Conservation (phyloP, 2,888 invertebrate species). For the Litoditis marina region DNA sequence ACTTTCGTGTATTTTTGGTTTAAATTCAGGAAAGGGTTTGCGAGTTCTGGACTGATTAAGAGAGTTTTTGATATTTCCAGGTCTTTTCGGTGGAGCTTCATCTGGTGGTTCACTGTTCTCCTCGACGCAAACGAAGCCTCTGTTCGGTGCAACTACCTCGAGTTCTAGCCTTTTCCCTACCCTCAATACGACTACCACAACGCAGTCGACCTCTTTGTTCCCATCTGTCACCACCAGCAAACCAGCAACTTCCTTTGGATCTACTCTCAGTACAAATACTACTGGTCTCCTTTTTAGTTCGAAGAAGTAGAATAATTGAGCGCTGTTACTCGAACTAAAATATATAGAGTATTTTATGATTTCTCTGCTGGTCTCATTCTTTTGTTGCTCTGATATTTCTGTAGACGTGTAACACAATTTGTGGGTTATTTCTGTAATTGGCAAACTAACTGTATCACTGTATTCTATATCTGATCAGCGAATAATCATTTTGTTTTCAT, state of each 20-base stretch:
- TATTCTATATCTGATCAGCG: too few species aligned
- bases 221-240: constrained; percentile 6
- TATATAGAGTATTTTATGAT: too few species aligned
- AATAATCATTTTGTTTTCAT: too few species aligned
- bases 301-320: too few species aligned
- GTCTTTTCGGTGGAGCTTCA: constrained; percentile 18
- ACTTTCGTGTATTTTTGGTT: not conserved
- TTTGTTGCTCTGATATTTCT: too few species aligned
- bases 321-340: too few species aligned
- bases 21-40: not conserved
- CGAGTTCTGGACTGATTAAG: not conserved
- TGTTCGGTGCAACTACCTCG: constrained; percentile 14
- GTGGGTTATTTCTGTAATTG: too few species aligned
- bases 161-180: constrained; percentile 9
- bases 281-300: constrained; percentile 37
- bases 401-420: too few species aligned
- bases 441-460: too few species aligned
- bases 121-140: constrained; percentile 8
- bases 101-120: constrained; percentile 30
- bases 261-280: constrained; percentile 31
- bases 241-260: constrained; percentile 22
- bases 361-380: too few species aligned
- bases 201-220: constrained; percentile 23
- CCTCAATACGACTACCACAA: constrained; percentile 12
- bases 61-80: not conserved